A percentile compares a stretch with the other conserved stretches of the same genome.
Evolutionary conservation across 2,888 invertebrate genomes (phyloP).

Genomic region (Lepidochrysops patricia): DNA sequence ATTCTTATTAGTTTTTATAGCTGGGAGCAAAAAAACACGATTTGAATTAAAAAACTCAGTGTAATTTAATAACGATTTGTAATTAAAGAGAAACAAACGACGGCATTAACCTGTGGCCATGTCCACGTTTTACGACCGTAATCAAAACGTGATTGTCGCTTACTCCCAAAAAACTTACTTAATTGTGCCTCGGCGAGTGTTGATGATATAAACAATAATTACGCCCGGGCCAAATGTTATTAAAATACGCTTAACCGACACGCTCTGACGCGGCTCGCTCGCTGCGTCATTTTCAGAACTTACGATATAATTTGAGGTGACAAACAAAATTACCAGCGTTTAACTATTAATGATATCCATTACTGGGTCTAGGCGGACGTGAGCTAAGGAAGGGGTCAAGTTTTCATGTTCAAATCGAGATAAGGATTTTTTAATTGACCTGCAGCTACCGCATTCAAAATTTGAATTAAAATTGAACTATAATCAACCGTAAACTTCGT

Average conservation of each 20-base stretch:
- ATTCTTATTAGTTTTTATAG: neutral
- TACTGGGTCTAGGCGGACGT: neutral
- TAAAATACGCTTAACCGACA: conserved; percentile 67
- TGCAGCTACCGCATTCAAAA: neutral
- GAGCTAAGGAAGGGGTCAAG: neutral
- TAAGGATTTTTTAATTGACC: neutral
- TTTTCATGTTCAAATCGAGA: neutral
- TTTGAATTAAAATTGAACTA: neutral
- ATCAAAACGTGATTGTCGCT: conserved; percentile 69
- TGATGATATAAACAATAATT: conserved; percentile 70
- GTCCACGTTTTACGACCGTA: conserved; percentile 54
- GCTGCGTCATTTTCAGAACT: conserved; percentile 13
- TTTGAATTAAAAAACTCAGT: conserved; percentile 13
- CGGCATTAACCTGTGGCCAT: conserved; percentile 39
- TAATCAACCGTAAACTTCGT: neutral
- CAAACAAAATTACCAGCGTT: conserved; percentile 21
- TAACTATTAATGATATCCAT: conserved; percentile 19
- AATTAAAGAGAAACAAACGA: conserved; percentile 17
- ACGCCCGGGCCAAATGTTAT: conserved; percentile 62
- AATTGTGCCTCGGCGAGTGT: conserved; percentile 65
- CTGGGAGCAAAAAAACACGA: conserved; percentile 6
- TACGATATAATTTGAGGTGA: conserved; percentile 23
- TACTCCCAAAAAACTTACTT: conserved; percentile 60
- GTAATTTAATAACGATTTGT: conserved; percentile 6
- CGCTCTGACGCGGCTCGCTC: conserved; percentile 28